Base-by-base conservation (phyloP, 2,113 vertebrate species). In the Ornithorhynchus anatinus region DNA sequence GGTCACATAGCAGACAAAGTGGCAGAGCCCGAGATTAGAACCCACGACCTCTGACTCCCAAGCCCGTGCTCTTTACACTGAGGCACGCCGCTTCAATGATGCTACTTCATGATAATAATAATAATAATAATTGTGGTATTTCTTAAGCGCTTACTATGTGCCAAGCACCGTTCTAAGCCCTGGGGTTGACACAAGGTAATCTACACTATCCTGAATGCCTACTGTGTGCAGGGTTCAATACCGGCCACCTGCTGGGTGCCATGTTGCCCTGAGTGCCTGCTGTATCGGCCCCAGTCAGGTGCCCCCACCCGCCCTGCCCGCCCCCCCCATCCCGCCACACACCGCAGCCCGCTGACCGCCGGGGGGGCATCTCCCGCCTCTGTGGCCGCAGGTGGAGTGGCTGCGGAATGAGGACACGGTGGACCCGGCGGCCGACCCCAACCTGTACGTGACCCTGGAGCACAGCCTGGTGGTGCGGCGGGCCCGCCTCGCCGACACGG, bases 381-480 rank as follows among this genome's bases (percentile, higher is more conserved):
- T 60, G 20, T 67, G 57, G 37, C 71, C 75, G 13, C 86, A 99
- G 98, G 97, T 99, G 89, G 98, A 99, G 88, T 98, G 98, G 98
- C 94, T 98, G 81, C 95, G 95, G 73, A 98, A 98, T 0, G 97
- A 99, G 80, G 97, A 98, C 75, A 78, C 95, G 74, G 90, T 99
- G 88, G 96, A 98, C 89, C 97, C 97, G 0, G 88, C 77, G 16
- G 84, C 93, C 69, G 98, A 99, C 44, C 91, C 96, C 91, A 99
- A 99, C 5, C 93, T 97, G 84, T 96, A 97, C 45, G 93, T 99
- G 90, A 97, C 96, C 0, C 82, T 93, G 2, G 97, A 99, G 85
- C 95, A 99, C 85, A 97, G 96, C 90, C 95, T 99, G 63, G 93
- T 99, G 91, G 94, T 99, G 90, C 95, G 94, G 64, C 96, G 97